Conservation (phyloP, 1,140 invertebrate genomes). For the Riptortus pedestris region DNA sequence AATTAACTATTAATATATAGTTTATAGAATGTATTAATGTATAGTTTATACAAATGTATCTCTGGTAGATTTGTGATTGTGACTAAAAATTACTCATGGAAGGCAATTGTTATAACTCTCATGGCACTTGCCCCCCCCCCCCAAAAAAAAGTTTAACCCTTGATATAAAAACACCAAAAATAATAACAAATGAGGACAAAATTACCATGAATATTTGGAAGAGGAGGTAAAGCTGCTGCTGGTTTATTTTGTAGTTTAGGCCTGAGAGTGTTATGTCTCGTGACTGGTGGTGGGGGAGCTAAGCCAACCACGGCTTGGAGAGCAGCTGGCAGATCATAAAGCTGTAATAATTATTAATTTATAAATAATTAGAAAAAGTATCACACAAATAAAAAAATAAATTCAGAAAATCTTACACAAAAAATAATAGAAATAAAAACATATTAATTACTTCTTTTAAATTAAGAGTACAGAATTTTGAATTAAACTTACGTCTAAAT, state of each 20-base stretch:
- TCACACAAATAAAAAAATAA: background rate
- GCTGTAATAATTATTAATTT: too few species aligned
- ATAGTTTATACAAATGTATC: too few species aligned
- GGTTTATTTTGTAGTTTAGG: constrained; percentile 34
- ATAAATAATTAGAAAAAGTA: too few species aligned
- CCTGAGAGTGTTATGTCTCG: constrained; percentile 33
- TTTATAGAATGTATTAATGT: too few species aligned
- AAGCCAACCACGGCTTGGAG: constrained; percentile 51
- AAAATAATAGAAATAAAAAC: background rate
- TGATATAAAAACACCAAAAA: too few species aligned
- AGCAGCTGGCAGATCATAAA: constrained; percentile 54
- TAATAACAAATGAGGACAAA: too few species aligned
- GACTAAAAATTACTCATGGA: too few species aligned
- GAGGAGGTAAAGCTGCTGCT: constrained; percentile 31
- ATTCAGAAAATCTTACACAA: constrained; percentile 1
- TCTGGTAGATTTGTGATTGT: too few species aligned
- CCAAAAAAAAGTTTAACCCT: too few species aligned
- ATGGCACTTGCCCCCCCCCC: too few species aligned
- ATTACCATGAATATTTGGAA: constrained; percentile 32
- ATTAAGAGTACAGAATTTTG: background rate
- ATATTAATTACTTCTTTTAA: background rate
- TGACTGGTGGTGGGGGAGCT: constrained; percentile 28
- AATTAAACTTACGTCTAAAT: constrained; percentile 42
- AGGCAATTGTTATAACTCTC: too few species aligned
- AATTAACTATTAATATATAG: too few species aligned